phyloP scores from a whole-genome alignment of 2,113 vertebrate species.

The Apistogramma diplotaenia region DNA sequence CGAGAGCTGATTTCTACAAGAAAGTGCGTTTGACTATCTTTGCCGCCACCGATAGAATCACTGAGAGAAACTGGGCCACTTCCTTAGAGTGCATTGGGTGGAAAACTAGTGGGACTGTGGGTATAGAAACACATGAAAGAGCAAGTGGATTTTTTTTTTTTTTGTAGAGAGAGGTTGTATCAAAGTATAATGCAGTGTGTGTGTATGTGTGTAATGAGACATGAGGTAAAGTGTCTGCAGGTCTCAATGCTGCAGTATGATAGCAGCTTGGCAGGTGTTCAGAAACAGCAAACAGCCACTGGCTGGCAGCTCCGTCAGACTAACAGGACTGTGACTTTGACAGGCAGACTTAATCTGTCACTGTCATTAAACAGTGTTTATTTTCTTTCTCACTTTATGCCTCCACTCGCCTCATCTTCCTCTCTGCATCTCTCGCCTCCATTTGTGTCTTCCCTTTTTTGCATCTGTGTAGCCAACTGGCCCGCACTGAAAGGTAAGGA shows the following conservation, averaged over 20 bases:
- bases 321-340: conserved; percentile 29
- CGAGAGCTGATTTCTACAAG: conserved; percentile 15
- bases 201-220: conserved; percentile 20
- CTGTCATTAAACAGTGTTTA: conserved; percentile 33
- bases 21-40: conserved; percentile 10
- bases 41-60: conserved; percentile 32
- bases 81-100: conserved; percentile 7
- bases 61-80: conserved; percentile 20
- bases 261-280: conserved; percentile 31
- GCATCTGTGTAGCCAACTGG: conserved; percentile 62
- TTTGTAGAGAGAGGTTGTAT: not conserved
- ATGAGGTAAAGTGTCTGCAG: not conserved
- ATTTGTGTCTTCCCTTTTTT: conserved; percentile 4
- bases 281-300: conserved; percentile 20
- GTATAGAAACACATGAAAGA: not conserved
- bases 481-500: conserved; percentile 71
- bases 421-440: not conserved
- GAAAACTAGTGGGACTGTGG: not conserved
- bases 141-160: not conserved
- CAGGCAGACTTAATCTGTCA: conserved; percentile 37
- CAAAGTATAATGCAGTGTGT: too few species aligned
- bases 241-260: conserved; percentile 34
- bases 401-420: not conserved
- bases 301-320: conserved; percentile 29
- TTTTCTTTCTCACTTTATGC: conserved; percentile 36